Conservation (phyloP, 2,888 invertebrate genomes). For the Nemapogon koenigi region DNA sequence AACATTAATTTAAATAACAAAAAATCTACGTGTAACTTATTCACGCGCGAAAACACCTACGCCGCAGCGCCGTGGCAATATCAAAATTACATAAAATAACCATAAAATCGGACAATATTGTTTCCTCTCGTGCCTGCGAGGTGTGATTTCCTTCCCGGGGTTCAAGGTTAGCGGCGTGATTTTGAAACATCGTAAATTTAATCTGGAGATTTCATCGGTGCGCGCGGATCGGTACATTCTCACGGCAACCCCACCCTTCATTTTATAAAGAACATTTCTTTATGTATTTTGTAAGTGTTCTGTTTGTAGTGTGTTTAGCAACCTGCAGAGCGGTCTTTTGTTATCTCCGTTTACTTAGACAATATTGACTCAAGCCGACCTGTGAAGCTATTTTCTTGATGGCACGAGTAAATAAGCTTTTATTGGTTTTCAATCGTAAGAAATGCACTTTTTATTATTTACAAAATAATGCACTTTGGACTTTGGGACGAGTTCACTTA, state of each 20-base stretch:
- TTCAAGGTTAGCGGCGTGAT: slow-evolving; percentile 57
- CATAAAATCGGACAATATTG: no score
- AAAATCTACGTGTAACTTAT: no score
- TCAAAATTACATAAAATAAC: no score
- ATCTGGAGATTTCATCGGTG: slow-evolving; percentile 42
- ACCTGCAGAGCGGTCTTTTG: slow-evolving; percentile 47
- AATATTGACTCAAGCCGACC: slow-evolving; percentile 42
- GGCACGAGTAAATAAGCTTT: slow-evolving; percentile 9
- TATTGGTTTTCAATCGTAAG: slow-evolving; percentile 20
- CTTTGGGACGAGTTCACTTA: no score
- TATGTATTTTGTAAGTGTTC: slow-evolving; percentile 26
- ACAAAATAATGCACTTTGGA: neutral
- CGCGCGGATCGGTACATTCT: slow-evolving; percentile 40
- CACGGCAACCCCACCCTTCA: slow-evolving; percentile 31
- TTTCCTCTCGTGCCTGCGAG: slow-evolving; percentile 18
- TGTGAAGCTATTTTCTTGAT: slow-evolving; percentile 14
- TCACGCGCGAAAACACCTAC: no score
- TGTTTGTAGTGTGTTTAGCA: slow-evolving; percentile 52
- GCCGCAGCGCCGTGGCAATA: no score
- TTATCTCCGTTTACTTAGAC: slow-evolving; percentile 44
- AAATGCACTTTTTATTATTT: slow-evolving; percentile 7
- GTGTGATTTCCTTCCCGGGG: slow-evolving; percentile 48
- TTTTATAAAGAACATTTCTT: slow-evolving; percentile 21
- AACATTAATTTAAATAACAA: no score
- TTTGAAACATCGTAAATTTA: slow-evolving; percentile 55